These are phyloP conservation scores for Calliphora vomitoria DNA, from an alignment of 2,888 invertebrate species.

Conservation along the genomic window DNA sequence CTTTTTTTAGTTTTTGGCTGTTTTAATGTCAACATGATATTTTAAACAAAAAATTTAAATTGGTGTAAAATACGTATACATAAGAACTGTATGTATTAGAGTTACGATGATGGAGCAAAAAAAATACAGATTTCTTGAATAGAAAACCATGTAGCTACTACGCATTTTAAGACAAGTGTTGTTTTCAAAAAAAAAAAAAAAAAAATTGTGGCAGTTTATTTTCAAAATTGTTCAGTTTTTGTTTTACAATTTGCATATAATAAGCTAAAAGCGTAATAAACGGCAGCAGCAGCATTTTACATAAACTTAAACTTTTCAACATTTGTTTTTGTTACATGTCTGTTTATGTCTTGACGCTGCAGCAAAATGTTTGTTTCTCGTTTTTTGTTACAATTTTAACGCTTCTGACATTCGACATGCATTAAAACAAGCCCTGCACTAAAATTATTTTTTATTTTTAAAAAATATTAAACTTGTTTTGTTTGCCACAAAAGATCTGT, in stretches of 20 bases:
- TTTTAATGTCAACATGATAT: slow-evolving; percentile 71
- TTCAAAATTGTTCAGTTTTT: slow-evolving; percentile 11
- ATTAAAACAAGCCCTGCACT: slow-evolving; percentile 53
- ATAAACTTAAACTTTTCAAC: slow-evolving; percentile 42
- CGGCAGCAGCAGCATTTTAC: slow-evolving; percentile 29
- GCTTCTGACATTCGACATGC: slow-evolving; percentile 60
- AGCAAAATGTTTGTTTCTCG: neutral
- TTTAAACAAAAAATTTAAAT: slow-evolving; percentile 33
- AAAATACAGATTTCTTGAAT: slow-evolving; percentile 3
- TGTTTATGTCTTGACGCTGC: slow-evolving; percentile 5
- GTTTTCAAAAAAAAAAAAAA: slow-evolving; percentile 1
- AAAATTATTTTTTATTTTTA: neutral
- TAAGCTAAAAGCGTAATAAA: slow-evolving; percentile 30
- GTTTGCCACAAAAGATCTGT: neutral
- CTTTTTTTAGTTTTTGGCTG: slow-evolving; percentile 48
- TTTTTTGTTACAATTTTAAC: slow-evolving; percentile 50
- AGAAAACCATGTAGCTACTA: slow-evolving; percentile 35
- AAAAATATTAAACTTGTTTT: neutral
- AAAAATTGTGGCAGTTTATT: slow-evolving; percentile 19
- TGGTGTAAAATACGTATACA: neutral
- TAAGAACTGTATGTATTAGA: slow-evolving; percentile 15
- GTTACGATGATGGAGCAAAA: slow-evolving; percentile 41
- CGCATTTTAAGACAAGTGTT: slow-evolving; percentile 70
- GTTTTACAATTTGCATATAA: slow-evolving; percentile 61
- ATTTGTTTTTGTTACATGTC: slow-evolving; percentile 30